phyloP scores from a whole-genome alignment of 2,888 invertebrate genomes.

The Aspidapion aeneum region DNA sequence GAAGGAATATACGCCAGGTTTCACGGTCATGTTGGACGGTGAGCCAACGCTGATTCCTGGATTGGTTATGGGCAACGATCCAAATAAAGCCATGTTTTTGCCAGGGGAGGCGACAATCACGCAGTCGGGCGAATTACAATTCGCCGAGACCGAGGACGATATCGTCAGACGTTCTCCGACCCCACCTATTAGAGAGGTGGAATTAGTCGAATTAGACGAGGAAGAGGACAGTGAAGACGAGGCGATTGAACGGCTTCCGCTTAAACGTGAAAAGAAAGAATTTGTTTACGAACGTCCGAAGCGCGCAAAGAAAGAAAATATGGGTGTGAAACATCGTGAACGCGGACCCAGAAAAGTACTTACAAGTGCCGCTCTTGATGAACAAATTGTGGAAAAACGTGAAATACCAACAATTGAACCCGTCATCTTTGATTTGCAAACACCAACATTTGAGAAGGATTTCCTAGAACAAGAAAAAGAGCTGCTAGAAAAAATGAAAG shows the following conservation, averaged over 20 bases:
- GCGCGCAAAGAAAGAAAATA: slow-evolving; percentile 39
- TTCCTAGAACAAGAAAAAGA: slow-evolving; percentile 44
- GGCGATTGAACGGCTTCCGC: slow-evolving; percentile 31
- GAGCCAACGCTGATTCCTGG: slow-evolving; percentile 79
- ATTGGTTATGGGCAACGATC: slow-evolving; percentile 65
- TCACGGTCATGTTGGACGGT: slow-evolving; percentile 72
- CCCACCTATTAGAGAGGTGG: slow-evolving; percentile 31
- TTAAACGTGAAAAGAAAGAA: slow-evolving; percentile 36
- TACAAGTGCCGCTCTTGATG: slow-evolving; percentile 17
- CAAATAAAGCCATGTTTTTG: slow-evolving; percentile 47
- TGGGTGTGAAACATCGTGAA: slow-evolving; percentile 44
- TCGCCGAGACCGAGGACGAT: slow-evolving; percentile 45
- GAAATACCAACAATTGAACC: slow-evolving; percentile 18
- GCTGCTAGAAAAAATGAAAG: slow-evolving; percentile 41
- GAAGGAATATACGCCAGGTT: slow-evolving; percentile 72
- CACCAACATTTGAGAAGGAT: slow-evolving; percentile 43
- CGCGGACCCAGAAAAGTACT: slow-evolving; percentile 36
- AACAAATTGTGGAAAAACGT: slow-evolving; percentile 10
- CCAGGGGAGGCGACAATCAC: slow-evolving; percentile 46
- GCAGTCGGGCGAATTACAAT: slow-evolving; percentile 44
- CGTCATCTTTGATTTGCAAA: slow-evolving; percentile 36
- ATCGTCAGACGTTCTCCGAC: slow-evolving; percentile 44
- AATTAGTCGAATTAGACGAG: slow-evolving; percentile 38
- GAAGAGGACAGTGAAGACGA: slow-evolving; percentile 38
- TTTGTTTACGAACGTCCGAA: slow-evolving; percentile 44